Conservation (phyloP, 2,113 vertebrate genomes). For the Cottus gobio region DNA sequence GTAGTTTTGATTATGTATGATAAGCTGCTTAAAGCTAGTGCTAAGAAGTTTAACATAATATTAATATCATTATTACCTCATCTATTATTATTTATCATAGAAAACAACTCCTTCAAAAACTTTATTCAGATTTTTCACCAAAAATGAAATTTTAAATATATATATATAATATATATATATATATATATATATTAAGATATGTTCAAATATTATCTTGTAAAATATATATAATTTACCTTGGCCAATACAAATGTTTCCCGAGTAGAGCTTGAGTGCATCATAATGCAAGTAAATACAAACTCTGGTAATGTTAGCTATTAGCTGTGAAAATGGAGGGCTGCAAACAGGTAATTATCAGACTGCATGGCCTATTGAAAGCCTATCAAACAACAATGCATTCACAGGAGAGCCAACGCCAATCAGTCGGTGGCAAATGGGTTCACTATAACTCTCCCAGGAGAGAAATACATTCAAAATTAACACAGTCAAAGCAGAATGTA, state of each 20-base stretch:
- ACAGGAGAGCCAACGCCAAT: slow-evolving; percentile 40
- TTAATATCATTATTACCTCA: background rate
- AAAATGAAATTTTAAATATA: background rate
- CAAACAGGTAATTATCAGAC: slow-evolving; percentile 45
- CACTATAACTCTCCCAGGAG: slow-evolving; percentile 49
- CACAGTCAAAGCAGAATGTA: slow-evolving; percentile 52
- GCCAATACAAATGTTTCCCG: background rate
- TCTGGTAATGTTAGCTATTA: background rate
- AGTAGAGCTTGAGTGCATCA: background rate
- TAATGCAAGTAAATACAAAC: background rate
- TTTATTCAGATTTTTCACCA: background rate
- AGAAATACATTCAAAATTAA: slow-evolving; percentile 59
- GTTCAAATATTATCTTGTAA: too few species aligned
- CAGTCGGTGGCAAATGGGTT: slow-evolving; percentile 56
- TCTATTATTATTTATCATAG: too few species aligned
- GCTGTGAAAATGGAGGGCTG: slow-evolving; percentile 13
- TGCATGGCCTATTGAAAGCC: slow-evolving; percentile 47
- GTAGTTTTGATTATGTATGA: background rate
- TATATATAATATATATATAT: too few species aligned
- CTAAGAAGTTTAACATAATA: background rate
- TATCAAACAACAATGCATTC: slow-evolving; percentile 50
- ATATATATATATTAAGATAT: too few species aligned
- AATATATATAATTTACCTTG: background rate
- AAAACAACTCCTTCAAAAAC: background rate
- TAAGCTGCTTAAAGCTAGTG: background rate